Evolutionary conservation across 2,888 invertebrate genomes (phyloP).

Genomic region (Clivina fossor): DNA sequence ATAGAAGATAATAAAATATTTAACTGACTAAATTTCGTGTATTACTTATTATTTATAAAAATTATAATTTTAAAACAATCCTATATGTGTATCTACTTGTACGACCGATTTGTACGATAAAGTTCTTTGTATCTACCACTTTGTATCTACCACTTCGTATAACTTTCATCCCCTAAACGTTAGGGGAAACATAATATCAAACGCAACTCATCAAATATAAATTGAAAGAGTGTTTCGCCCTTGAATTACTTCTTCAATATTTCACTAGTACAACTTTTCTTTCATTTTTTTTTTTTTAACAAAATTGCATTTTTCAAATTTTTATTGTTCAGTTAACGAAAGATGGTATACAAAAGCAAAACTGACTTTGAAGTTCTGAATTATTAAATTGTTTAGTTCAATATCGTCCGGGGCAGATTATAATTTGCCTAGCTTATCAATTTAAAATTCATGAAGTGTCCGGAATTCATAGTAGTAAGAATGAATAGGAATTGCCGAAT

Average conservation of each 20-base stretch:
- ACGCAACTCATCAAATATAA: constrained; percentile 17
- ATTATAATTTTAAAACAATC: too few relatives aligned
- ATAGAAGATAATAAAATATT: too few relatives aligned
- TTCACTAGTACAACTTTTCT: constrained; percentile 5
- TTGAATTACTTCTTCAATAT: constrained; percentile 17
- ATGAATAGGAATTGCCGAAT: too few relatives aligned
- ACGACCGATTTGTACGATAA: too few relatives aligned
- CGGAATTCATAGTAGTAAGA: too few relatives aligned
- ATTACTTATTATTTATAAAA: too few relatives aligned
- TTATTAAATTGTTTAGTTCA: constrained; percentile 22
- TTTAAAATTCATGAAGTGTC: background rate
- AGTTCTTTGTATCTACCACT: too few relatives aligned
- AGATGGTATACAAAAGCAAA: background rate
- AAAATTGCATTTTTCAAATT: constrained; percentile 26
- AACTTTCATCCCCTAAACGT: background rate
- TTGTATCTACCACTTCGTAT: too few relatives aligned
- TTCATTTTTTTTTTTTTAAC: too few relatives aligned
- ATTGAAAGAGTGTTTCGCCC: constrained; percentile 10
- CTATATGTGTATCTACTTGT: too few relatives aligned
- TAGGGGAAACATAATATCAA: background rate
- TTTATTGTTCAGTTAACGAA: background rate
- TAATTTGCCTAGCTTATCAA: too few relatives aligned
- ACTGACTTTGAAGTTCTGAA: constrained; percentile 18
- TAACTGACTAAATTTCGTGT: too few relatives aligned
- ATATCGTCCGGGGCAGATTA: constrained; percentile 1